phyloP scores from a whole-genome alignment of 1,140 invertebrate species.

The Calephelis virginiensis region DNA sequence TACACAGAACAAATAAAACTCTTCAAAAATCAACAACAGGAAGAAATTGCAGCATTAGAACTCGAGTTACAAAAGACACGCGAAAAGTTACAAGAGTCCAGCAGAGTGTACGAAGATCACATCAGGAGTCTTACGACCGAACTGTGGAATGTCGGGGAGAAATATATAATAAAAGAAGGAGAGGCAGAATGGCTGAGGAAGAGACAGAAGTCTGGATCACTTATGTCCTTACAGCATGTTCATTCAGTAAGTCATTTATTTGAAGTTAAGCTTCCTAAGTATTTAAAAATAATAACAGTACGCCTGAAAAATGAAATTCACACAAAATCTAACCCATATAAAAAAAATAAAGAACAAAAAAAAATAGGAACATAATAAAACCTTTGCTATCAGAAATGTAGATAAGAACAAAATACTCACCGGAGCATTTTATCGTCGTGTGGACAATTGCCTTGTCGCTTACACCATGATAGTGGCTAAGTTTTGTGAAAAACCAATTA shows the following conservation, averaged over 20 bases:
- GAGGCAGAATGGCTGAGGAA: constrained; percentile 75
- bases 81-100: constrained; percentile 76
- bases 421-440: no score
- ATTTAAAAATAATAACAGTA: no score
- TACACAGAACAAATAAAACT: constrained; percentile 77
- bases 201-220: constrained; percentile 52
- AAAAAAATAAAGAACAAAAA: no score
- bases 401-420: no score
- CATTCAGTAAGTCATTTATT: constrained; percentile 49
- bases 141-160: constrained; percentile 81
- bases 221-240: constrained; percentile 68
- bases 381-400: no score
- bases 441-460: no score
- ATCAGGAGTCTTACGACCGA: constrained; percentile 77
- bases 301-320: no score
- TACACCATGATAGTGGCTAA: no score
- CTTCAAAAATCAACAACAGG: constrained; percentile 69
- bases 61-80: constrained; percentile 60
- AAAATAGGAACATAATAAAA: no score
- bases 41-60: constrained; percentile 65
- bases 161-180: constrained; percentile 78
- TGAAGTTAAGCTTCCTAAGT: neutral
- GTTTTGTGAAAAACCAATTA: no score
- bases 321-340: no score
- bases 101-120: constrained; percentile 79